These are phyloP conservation scores for Allolobophora icterica DNA, from an alignment of 2,888 invertebrate genomes.

Conservation along the genomic window DNA sequence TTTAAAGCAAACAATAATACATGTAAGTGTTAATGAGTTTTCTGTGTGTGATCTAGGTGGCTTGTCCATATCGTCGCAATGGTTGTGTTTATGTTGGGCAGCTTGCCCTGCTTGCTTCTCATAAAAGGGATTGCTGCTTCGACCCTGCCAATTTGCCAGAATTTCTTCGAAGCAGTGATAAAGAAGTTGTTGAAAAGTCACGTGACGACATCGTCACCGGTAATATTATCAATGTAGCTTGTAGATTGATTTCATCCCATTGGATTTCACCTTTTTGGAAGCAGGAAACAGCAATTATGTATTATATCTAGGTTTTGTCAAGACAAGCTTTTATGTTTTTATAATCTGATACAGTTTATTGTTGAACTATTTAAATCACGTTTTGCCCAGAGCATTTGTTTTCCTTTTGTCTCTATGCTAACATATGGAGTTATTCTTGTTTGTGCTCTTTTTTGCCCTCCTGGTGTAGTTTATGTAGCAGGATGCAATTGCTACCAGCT, in stretches of 20 bases:
- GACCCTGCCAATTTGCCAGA: slow-evolving; percentile 56
- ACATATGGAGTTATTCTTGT: background rate
- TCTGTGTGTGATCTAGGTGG: slow-evolving; percentile 51
- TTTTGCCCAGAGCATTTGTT: too few species aligned
- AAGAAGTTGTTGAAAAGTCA: slow-evolving; percentile 27
- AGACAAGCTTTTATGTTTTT: background rate
- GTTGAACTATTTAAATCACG: too few species aligned
- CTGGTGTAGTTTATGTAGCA: background rate
- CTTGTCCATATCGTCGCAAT: slow-evolving; percentile 54
- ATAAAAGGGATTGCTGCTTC: slow-evolving; percentile 55
- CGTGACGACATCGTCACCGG: background rate
- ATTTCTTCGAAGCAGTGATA: slow-evolving; percentile 47
- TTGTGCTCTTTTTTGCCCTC: background rate
- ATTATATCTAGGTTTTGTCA: background rate
- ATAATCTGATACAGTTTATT: too few species aligned
- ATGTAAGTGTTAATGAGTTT: background rate
- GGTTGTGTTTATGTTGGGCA: slow-evolving; percentile 56
- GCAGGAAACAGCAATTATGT: background rate
- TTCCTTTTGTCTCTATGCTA: background rate
- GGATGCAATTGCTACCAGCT: background rate
- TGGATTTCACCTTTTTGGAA: background rate
- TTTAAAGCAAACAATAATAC: background rate
- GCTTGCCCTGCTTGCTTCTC: slow-evolving; percentile 51
- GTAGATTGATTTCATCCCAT: background rate
- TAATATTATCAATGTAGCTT: background rate